Percentiles rank a stretch among this genome's conserved stretches.
Conservation (phyloP, 1,140 invertebrate genomes). For the Carcinoscorpius rotundicauda region DNA sequence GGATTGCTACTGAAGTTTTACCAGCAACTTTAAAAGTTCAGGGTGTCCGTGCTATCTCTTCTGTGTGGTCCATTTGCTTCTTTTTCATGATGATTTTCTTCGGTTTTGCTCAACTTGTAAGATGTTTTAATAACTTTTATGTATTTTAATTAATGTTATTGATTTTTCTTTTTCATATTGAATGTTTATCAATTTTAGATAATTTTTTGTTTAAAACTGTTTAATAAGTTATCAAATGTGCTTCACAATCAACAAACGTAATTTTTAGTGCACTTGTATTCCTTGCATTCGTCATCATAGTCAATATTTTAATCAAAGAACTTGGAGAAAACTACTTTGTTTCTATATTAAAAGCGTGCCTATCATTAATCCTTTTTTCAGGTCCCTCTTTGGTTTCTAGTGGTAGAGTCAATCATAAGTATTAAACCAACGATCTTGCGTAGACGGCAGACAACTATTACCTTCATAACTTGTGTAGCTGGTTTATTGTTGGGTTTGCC, state of each 20-base stretch:
- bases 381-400: conserved; percentile 63
- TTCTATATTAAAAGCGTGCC: too few relatives aligned
- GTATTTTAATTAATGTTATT: too few relatives aligned
- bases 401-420: conserved; percentile 58
- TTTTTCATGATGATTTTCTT: conserved; percentile 74
- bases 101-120: conserved; percentile 65
- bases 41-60: conserved; percentile 48
- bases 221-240: too few relatives aligned
- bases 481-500: conserved; percentile 76
- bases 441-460: conserved; percentile 76
- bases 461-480: conserved; percentile 67
- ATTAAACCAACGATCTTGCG: conserved; percentile 79
- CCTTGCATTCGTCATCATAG: too few relatives aligned
- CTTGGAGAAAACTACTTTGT: too few relatives aligned
- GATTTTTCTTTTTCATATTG: neutral
- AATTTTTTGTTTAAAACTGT: too few relatives aligned
- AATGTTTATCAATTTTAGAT: too few relatives aligned
- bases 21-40: conserved; percentile 64
- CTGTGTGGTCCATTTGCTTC: conserved; percentile 74
- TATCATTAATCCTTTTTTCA: conserved; percentile 31
- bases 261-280: too few relatives aligned
- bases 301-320: too few relatives aligned
- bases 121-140: neutral
- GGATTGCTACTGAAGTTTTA: conserved; percentile 69
- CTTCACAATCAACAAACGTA: too few relatives aligned